Percentiles rank a stretch among this genome's conserved stretches.
Conservation (phyloP, 1,140 invertebrate genomes). For the Acromyrmex heyeri region DNA sequence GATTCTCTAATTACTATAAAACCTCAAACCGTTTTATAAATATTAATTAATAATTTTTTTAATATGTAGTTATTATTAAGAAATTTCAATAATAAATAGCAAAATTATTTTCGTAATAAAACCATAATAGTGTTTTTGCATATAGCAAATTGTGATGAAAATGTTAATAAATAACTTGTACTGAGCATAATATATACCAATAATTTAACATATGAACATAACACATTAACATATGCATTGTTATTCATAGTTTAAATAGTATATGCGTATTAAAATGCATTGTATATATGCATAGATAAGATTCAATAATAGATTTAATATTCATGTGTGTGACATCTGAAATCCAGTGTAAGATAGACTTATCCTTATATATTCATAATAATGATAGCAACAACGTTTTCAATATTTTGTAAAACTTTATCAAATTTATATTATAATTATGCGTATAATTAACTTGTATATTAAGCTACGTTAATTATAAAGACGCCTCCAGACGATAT, state of each 20-base stretch:
- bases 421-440: not conserved
- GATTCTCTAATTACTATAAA: not conserved
- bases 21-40: not conserved
- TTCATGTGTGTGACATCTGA: not conserved
- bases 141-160: not conserved
- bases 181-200: not conserved
- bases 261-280: slow-evolving; percentile 6
- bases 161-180: slow-evolving; percentile 26
- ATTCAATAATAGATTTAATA: not conserved
- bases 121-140: not conserved
- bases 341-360: not conserved
- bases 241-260: not conserved
- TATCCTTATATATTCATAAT: not conserved
- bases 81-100: not conserved
- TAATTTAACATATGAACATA: not conserved
- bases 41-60: not conserved
- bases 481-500: no score
- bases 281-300: not conserved
- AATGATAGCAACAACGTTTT: not conserved
- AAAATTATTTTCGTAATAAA: not conserved
- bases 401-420: not conserved
- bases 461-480: not conserved
- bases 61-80: not conserved
- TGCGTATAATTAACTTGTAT: not conserved
- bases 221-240: not conserved